Conservation (phyloP, 2,888 invertebrate species). For the Pollenia griseotomentosa region DNA sequence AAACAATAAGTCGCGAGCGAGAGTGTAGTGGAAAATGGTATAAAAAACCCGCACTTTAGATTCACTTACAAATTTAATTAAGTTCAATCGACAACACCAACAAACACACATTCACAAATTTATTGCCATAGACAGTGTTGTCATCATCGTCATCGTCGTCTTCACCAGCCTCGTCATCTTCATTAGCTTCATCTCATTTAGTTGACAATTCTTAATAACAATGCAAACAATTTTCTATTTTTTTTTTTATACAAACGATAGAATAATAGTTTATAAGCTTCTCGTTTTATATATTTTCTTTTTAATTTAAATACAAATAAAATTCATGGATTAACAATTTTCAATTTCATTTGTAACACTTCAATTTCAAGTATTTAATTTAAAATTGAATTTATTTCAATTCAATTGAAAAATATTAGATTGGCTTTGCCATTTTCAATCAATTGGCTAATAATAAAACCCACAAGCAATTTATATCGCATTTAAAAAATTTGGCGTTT, state of each 20-base stretch:
- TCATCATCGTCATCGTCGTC: slow-evolving; percentile 47
- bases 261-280: slow-evolving; percentile 13
- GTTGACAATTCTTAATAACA: slow-evolving; percentile 48
- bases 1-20: slow-evolving; percentile 51
- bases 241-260: slow-evolving; percentile 41
- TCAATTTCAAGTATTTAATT: slow-evolving; percentile 24
- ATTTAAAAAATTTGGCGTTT: background rate
- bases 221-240: slow-evolving; percentile 47
- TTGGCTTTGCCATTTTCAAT: background rate
- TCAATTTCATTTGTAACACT: slow-evolving; percentile 17
- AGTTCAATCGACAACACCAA: slow-evolving; percentile 81
- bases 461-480: background rate
- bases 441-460: background rate
- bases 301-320: background rate
- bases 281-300: background rate
- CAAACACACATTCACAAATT: slow-evolving; percentile 27
- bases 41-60: slow-evolving; percentile 81
- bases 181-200: slow-evolving; percentile 60
- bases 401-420: slow-evolving; percentile 21
- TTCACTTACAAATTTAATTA: slow-evolving; percentile 85
- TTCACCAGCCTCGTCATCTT: slow-evolving; percentile 58
- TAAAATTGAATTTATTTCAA: slow-evolving; percentile 39
- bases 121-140: slow-evolving; percentile 59
- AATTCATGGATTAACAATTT: background rate
- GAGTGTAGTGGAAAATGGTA: slow-evolving; percentile 33